Conservation (phyloP, 2,888 invertebrate genomes). For the Siphlonurus alternatus region DNA sequence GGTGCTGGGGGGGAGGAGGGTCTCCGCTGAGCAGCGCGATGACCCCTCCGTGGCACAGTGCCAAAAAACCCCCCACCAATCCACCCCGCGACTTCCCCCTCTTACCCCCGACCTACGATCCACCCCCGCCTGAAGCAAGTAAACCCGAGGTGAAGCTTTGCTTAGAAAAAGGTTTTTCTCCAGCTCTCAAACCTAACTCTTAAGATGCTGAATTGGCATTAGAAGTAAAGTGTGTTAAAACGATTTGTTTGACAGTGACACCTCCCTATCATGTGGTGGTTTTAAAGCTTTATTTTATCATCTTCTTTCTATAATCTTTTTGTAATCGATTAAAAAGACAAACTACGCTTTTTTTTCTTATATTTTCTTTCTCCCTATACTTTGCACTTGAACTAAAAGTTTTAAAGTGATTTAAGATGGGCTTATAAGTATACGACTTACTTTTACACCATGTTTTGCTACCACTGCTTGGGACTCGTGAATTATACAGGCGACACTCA, state of each 20-base stretch:
- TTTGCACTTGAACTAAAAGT: too few relatives aligned
- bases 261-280: neutral
- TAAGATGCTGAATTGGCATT: neutral
- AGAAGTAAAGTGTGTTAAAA: neutral
- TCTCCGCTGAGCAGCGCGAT: neutral
- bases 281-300: neutral
- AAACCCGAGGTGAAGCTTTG: neutral
- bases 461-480: too few relatives aligned
- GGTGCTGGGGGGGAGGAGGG: neutral
- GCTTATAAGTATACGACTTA: too few relatives aligned
- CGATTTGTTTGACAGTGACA: slow-evolving; percentile 1
- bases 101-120: neutral
- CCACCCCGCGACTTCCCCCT: neutral
- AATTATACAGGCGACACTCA: too few relatives aligned
- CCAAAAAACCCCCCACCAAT: neutral
- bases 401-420: too few relatives aligned
- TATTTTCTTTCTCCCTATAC: too few relatives aligned
- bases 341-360: too few relatives aligned
- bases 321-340: neutral
- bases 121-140: neutral
- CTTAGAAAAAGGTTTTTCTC: neutral
- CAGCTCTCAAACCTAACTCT: neutral
- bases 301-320: neutral
- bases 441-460: too few relatives aligned
- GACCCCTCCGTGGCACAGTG: slow-evolving; percentile 1